These are phyloP conservation scores for Habrosyne pyritoides DNA, from an alignment of 2,888 invertebrate genomes.

Conservation along the genomic window DNA sequence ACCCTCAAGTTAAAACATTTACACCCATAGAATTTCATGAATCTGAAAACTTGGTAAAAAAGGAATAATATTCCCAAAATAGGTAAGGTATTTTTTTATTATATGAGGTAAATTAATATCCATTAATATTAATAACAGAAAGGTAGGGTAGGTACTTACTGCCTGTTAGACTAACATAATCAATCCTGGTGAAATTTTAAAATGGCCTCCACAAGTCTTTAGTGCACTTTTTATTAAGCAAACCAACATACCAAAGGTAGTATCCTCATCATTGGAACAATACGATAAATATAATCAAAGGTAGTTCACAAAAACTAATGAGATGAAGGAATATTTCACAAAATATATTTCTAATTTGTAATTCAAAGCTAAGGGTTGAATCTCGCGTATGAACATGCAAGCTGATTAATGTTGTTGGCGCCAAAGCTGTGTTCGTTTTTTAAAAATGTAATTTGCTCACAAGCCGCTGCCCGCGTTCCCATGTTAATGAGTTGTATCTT, in stretches of 20 bases:
- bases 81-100: no score
- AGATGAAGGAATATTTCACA: no score
- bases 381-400: constrained; percentile 64
- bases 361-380: constrained; percentile 3
- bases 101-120: no score
- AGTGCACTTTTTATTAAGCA: background rate
- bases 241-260: background rate
- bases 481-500: constrained; percentile 90
- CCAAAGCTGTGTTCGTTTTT: constrained; percentile 13
- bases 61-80: no score
- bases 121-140: no score
- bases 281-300: background rate
- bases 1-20: no score
- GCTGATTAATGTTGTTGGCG: constrained; percentile 37
- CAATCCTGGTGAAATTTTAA: background rate
- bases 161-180: no score
- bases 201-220: background rate
- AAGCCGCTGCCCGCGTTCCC: constrained; percentile 97
- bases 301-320: background rate
- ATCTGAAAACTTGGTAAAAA: no score
- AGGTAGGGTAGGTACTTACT: no score
- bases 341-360: background rate
- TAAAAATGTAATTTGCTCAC: constrained; percentile 83
- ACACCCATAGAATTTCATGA: no score
- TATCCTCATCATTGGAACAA: background rate